Evolutionary conservation across 2,113 vertebrate genomes (phyloP), one percentile per base, ranked within the genome.

Genomic region (Cyanoramphus novaezelandiae): DNA sequence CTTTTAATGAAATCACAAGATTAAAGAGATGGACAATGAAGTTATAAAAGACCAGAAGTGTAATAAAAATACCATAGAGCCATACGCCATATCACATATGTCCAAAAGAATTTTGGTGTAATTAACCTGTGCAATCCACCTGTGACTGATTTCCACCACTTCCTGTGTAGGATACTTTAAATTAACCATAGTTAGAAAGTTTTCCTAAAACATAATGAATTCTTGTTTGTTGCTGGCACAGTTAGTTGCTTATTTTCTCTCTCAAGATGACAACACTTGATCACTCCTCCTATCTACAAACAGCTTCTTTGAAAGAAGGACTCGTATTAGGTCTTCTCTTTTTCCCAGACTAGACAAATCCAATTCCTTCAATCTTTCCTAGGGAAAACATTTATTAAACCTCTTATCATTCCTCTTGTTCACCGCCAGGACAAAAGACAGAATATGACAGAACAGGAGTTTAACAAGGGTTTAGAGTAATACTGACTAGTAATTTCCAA

Each of bases 391-490:
- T 71, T 86, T 95, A 89, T 62, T 78, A 91, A 77, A 90, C 57
- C 44, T 83, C 71, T 39, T 92, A 72, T 6, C 35, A 23, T 46
- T 74, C 3, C 6, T 63, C 31, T 52, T 89, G 81, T 81, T 91
- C 49, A 96, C 31, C 77, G 84, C 19, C 39, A 64, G 69, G 57
- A 29, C 17, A 84, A 84, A 75, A 88, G 55, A 78, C 2, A 70
- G 31, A 70, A 19, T 37, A 81, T 14, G 15, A 81, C 4, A 91
- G 47, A 81, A 72, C 60, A 80, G 14, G 14, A 86, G 29, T 94
- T 94, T 90, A 90, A 93, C 53, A 92, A 82, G 31, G 41, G 25
- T 79, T 85, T 83, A 82, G 35, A 71, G 29, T 85, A 80, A 82
- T 20, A 47, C 8, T 67, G 31, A 78, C 63, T 7, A 67, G 76